A percentile compares a stretch with the other conserved stretches of the same genome.
Evolutionary conservation across 2,113 vertebrate species (phyloP).

Genomic region (Agelaius tricolor): DNA sequence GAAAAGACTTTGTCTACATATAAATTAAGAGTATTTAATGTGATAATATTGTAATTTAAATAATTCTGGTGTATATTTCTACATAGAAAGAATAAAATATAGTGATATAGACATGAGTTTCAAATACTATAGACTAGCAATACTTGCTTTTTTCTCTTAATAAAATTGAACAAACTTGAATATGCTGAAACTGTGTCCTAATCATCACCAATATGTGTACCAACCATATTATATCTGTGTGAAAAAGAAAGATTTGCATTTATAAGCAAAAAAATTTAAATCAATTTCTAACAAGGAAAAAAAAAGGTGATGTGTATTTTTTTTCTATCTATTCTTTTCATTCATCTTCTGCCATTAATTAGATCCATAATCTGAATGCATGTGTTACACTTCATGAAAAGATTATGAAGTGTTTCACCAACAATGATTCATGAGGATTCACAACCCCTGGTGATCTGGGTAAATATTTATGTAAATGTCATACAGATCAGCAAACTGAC

Average conservation of each 20-base stretch:
- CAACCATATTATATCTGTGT: not conserved
- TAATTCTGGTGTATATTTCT: not conserved
- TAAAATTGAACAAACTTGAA: not conserved
- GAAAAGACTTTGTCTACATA: not conserved
- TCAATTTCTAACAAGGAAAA: not conserved
- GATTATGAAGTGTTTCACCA: not conserved
- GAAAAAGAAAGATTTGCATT: not conserved
- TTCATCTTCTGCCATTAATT: not conserved
- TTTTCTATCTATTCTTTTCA: not conserved
- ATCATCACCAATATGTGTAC: not conserved
- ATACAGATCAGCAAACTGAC: not conserved
- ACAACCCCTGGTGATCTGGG: not conserved
- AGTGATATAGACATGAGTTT: not conserved
- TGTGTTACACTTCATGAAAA: not conserved
- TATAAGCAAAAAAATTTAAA: not conserved
- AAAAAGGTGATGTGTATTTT: not conserved
- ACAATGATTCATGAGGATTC: conserved; percentile 37
- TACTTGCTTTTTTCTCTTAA: not conserved
- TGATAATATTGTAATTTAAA: not conserved
- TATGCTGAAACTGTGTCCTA: not conserved
- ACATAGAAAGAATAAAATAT: not conserved
- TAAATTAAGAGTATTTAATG: not conserved
- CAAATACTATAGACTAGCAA: not conserved
- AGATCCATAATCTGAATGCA: not conserved
- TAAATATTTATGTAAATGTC: conserved; percentile 42